A percentile compares a stretch with the other conserved stretches of the same genome.
Conservation (phyloP, 2,888 invertebrate species). For the Dolichomitus sp. region DNA sequence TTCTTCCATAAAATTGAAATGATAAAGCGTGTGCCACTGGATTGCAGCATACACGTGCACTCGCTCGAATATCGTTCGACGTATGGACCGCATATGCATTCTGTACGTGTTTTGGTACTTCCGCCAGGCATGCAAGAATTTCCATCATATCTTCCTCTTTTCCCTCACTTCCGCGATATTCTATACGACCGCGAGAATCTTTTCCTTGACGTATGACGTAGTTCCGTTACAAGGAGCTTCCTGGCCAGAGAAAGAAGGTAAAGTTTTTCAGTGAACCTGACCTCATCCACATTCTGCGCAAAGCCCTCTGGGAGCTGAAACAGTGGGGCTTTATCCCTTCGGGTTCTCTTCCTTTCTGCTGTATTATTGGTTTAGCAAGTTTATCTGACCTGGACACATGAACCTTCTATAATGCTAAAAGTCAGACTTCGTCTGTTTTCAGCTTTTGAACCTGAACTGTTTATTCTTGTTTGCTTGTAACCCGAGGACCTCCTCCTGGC, state of each 20-base stretch:
- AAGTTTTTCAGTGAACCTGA: neutral
- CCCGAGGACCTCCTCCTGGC: neutral
- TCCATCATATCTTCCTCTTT: neutral
- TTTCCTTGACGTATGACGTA: neutral
- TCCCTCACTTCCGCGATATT: neutral
- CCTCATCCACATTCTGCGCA: constrained; percentile 3
- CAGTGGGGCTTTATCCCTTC: neutral
- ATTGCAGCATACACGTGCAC: constrained; percentile 27
- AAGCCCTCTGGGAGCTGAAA: neutral
- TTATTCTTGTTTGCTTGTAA: neutral
- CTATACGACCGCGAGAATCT: neutral
- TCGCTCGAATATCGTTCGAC: constrained; percentile 42
- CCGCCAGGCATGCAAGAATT: constrained; percentile 27
- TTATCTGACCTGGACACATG: neutral
- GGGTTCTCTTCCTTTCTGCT: neutral
- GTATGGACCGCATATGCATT: constrained; percentile 26
- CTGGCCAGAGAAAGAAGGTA: neutral
- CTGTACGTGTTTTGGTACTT: constrained; percentile 34
- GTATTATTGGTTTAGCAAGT: neutral
- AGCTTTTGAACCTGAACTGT: neutral
- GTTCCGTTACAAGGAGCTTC: neutral
- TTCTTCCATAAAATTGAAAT: constrained; percentile 84
- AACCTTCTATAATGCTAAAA: neutral
- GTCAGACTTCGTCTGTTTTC: neutral
- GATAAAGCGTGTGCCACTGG: constrained; percentile 78